Evolutionary conservation across 2,888 invertebrate genomes (phyloP), one percentile per base, ranked within the genome.

Genomic region (Hydroisotoma schaefferi): DNA sequence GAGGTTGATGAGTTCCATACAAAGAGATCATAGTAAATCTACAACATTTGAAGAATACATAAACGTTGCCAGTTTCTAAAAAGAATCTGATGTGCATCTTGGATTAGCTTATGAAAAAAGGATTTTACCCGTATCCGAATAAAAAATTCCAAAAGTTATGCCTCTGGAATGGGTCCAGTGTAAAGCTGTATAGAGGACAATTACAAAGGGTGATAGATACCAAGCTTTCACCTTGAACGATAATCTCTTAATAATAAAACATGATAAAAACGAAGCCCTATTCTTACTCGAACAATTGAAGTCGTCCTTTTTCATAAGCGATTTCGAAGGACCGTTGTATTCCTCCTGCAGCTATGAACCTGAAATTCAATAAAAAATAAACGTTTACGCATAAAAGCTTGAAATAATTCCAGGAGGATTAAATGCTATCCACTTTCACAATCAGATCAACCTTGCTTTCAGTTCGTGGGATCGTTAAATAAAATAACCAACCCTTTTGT

Each of bases 301-400:
- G 68, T 29, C 76, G 69, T 23, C 72, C 74, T 44, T 71, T 71
- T 40, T 73, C 61, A 6, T 70, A 40, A 20, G 75, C 74, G 26
- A 74, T 74, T 23, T 67, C 53, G 72, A 75, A 76, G 8, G 76
- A 74, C 49, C 68, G 67, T 8, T 23, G 55, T 20, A 76, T 20
- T 6, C 76, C 76, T 10, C 77, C 77, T 20, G 76, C 73, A 49
- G 73, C 73, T 1, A 74, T 69, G 27, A 68, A 55, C n/a, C n/a
- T n/a, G n/a, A n/a, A n/a, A n/a, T n/a, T n/a, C n/a, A n/a, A n/a
- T n/a, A n/a, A n/a, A n/a, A n/a, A n/a, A n/a, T n/a, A n/a, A n/a
- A n/a, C n/a, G n/a, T n/a, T n/a, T n/a, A n/a, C n/a, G n/a, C n/a
- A n/a, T n/a, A n/a, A n/a, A n/a, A n/a, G n/a, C n/a, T n/a, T n/a